Evolutionary conservation across 2,797 vertebrate genomes (phyloP).

Genomic region (Pangasius krempfi): DNA sequence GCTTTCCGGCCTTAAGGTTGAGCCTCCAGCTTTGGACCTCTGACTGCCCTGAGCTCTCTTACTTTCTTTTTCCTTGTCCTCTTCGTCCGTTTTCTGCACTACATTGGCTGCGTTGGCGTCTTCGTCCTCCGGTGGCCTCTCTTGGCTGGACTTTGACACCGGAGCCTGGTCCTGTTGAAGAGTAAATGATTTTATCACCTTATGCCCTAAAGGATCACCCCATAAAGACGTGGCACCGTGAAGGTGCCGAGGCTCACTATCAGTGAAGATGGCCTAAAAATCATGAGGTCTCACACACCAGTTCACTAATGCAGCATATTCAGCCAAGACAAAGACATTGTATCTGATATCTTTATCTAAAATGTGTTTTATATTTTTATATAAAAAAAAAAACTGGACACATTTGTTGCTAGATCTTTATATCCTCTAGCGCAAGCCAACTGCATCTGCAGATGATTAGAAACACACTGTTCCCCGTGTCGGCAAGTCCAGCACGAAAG

Average conservation of each 20-base stretch:
- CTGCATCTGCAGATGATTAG: background rate
- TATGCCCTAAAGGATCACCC: background rate
- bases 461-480: background rate
- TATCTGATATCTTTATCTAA: background rate
- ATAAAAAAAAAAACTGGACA: background rate
- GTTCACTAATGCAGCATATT: background rate
- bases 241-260: background rate
- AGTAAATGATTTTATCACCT: background rate
- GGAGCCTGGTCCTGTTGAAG: constrained; percentile 35
- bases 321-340: background rate
- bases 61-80: background rate
- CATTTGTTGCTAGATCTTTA: background rate
- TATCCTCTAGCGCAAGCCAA: no score
- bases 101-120: constrained; percentile 10
- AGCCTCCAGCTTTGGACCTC: background rate
- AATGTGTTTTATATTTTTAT: background rate
- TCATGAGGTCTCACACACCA: background rate
- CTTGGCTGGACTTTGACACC: background rate
- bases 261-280: background rate
- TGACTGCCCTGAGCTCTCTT: background rate
- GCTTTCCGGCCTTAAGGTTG: constrained; percentile 4
- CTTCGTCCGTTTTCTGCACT: constrained; percentile 4
- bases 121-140: background rate
- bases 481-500: background rate
- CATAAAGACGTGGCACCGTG: background rate